These are phyloP conservation scores for Argynnis bischoffii DNA, from an alignment of 2,888 invertebrate genomes.

Conservation along the genomic window DNA sequence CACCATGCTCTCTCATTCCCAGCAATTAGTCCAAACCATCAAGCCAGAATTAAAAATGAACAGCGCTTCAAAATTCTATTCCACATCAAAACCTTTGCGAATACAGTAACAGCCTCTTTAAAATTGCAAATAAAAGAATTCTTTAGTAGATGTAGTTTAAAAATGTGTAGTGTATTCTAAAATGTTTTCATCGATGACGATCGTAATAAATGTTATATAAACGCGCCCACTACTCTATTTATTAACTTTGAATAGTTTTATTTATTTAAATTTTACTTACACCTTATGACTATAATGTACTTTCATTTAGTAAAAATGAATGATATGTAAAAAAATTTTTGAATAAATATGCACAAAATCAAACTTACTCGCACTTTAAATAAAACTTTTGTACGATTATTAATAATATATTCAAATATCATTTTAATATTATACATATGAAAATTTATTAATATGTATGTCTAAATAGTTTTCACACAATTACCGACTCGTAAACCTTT, in stretches of 20 bases:
- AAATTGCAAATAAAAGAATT: slow-evolving; percentile 23
- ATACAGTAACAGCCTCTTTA: slow-evolving; percentile 12
- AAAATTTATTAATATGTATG: too few species aligned
- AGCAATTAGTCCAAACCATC: slow-evolving; percentile 52
- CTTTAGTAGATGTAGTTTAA: slow-evolving; percentile 19
- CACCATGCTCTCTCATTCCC: slow-evolving; percentile 42
- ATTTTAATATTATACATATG: too few species aligned
- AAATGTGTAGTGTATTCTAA: slow-evolving; percentile 9
- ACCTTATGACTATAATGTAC: too few species aligned
- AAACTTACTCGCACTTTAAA: too few species aligned
- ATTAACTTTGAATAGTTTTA: neutral
- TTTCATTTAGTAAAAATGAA: too few species aligned
- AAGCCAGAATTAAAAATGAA: slow-evolving; percentile 50
- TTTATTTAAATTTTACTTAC: too few species aligned
- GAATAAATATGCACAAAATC: too few species aligned
- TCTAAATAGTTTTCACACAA: too few species aligned
- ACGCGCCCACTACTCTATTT: neutral
- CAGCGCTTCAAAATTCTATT: slow-evolving; percentile 42
- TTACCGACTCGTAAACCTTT: too few species aligned
- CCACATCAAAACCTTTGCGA: slow-evolving; percentile 24
- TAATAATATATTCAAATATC: too few species aligned
- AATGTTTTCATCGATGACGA: neutral
- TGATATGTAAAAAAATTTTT: too few species aligned
- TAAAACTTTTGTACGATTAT: too few species aligned
- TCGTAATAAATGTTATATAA: neutral